Evolutionary conservation across 2,888 invertebrate genomes (phyloP), one percentile per base, ranked within the genome.

Genomic region (Chrysolina americana): DNA sequence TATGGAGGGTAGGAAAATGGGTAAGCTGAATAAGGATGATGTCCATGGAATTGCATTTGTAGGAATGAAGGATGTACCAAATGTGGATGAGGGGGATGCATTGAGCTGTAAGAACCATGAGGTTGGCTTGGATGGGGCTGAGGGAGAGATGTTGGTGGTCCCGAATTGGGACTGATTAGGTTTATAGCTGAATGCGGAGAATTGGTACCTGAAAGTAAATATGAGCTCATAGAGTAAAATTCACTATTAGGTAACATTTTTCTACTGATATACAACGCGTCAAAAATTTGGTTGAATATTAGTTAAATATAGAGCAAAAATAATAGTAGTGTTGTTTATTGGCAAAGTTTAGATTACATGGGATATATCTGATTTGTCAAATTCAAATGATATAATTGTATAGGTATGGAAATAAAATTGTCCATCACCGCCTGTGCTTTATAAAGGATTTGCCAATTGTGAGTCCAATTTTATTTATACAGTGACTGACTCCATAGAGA

Each of bases 1-100:
- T 94, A 94, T 1, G 93, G 92, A 2, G 93, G 92, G 83, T 92
- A 92, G 70, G 93, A 91, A 87, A 92, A 92, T 56, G 93, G 92
- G 83, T 93, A 93, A 50, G 93, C 92, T 73, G 92, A 91, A 86
- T 93, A 94, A 13, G 93, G 92, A 82, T 93, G 92, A 8, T 69
- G 64, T 48, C 92, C 91, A 81, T 92, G 92, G 62, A 91, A 91
- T 21, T 91, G 91, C 71, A 92, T 92, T 59, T 89, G 90, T 72
- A 94, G 91, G 36, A 94, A 89, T 3, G 93, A 91, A 21, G 92
- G 92, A 84, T 92, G 94, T 85, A 93, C 91, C 65, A 94, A 87
- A 0, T 92, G 92, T 15, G 73, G 77, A 85, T 94, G 94, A 19
- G 94, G 93, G 82, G 95, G 95, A 81, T 93, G 93, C 86, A 93